A percentile compares a stretch with the other conserved stretches of the same genome.
These are phyloP conservation scores for Doryteuthis pealeii DNA, from an alignment of 1,140 invertebrate species.

Conservation along the genomic window DNA sequence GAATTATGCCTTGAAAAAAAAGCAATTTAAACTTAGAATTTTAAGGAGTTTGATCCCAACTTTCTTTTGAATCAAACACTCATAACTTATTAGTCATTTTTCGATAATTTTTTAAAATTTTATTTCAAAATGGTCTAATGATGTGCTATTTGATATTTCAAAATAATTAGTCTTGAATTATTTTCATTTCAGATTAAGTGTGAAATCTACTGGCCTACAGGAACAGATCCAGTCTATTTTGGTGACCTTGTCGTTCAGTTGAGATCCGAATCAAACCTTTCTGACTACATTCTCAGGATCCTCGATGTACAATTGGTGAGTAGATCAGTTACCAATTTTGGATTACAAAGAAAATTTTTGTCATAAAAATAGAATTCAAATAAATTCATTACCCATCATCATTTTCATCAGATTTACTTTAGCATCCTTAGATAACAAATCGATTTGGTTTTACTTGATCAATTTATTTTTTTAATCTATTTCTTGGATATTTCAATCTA, in stretches of 20 bases:
- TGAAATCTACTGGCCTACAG: constrained; percentile 93
- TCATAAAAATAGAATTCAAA: background rate
- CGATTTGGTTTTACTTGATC: too few species aligned
- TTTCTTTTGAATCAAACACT: too few species aligned
- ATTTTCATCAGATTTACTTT: background rate
- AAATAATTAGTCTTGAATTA: too few species aligned
- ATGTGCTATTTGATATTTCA: too few species aligned
- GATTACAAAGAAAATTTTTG: background rate
- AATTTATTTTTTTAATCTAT: too few species aligned
- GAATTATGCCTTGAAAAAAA: too few species aligned
- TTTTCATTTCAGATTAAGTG: constrained; percentile 42
- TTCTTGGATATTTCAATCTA: too few species aligned
- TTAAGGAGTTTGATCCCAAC: too few species aligned
- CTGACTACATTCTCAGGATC: constrained; percentile 46
- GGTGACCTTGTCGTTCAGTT: constrained; percentile 47
- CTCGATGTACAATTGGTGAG: constrained; percentile 46
- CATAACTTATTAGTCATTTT: too few species aligned
- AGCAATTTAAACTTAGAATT: too few species aligned
- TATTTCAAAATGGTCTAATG: too few species aligned
- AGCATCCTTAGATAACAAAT: background rate
- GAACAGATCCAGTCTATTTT: constrained; percentile 57
- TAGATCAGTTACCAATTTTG: background rate
- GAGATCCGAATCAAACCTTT: constrained; percentile 41
- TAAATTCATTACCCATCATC: background rate
- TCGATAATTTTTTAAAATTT: too few species aligned